These are phyloP conservation scores for Patiria miniata DNA, from an alignment of 35 echinoderm and acorn worm species.

Conservation along the genomic window DNA sequence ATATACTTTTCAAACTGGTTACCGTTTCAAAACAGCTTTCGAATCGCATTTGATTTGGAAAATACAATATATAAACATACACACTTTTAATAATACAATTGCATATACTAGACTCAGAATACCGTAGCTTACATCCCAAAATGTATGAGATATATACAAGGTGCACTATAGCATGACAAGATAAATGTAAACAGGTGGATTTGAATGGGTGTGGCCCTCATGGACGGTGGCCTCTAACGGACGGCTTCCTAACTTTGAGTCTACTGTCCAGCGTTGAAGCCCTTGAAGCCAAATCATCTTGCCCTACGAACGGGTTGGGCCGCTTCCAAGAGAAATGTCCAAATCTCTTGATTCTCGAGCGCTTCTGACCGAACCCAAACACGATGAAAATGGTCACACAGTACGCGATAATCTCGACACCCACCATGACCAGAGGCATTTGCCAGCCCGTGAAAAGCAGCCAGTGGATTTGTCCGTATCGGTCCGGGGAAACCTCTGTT, in stretches of 20 bases:
- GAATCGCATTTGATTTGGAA: too few species aligned
- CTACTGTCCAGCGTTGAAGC: background rate
- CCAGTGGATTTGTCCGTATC: background rate
- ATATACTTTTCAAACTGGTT: too few species aligned
- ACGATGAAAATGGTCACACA: constrained; percentile 17
- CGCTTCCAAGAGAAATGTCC: constrained; percentile 18
- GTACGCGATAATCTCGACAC: background rate
- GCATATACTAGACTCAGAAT: too few species aligned
- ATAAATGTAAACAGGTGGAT: too few species aligned
- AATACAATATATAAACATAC: too few species aligned
- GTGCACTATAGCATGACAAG: too few species aligned
- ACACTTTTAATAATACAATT: too few species aligned
- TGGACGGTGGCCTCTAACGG: background rate
- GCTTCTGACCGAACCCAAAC: background rate
- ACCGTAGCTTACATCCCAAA: too few species aligned
- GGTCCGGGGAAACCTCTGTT: too few species aligned
- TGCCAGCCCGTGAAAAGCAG: constrained; percentile 2
- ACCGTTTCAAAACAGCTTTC: too few species aligned
- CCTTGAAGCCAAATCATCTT: background rate
- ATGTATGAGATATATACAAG: too few species aligned
- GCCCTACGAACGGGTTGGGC: background rate
- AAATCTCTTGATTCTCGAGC: background rate
- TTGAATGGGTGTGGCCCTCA: background rate
- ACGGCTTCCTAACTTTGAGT: background rate
- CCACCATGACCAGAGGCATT: background rate